These are phyloP conservation scores for Papilio dardanus DNA, from an alignment of 1,140 invertebrate genomes.

Conservation along the genomic window DNA sequence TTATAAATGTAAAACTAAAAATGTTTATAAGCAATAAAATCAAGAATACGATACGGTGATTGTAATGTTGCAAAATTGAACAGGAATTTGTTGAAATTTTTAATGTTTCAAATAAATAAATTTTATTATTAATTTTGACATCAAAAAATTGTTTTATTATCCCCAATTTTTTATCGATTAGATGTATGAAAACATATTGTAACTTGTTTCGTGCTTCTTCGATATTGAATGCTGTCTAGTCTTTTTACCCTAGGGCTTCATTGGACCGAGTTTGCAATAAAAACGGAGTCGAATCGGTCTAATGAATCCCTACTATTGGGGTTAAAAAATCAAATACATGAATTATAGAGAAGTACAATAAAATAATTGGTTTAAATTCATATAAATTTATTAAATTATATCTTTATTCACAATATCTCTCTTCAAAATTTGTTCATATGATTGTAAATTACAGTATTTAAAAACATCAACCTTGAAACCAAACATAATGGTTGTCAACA, in stretches of 20 bases:
- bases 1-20: not conserved
- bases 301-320: too few species aligned
- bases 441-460: conserved; percentile 10
- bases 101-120: conserved; percentile 63
- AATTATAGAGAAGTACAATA: not conserved
- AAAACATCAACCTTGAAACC: conserved; percentile 19
- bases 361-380: not conserved
- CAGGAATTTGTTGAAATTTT: conserved; percentile 56
- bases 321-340: too few species aligned
- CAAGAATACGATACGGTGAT: not conserved
- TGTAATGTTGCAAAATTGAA: not conserved
- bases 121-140: conserved; percentile 61
- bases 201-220: too few species aligned
- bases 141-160: conserved; percentile 48
- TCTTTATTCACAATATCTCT: not conserved
- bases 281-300: too few species aligned
- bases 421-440: not conserved
- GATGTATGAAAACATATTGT: not conserved
- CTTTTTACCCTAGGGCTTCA: too few species aligned
- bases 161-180: too few species aligned
- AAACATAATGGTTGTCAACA: not conserved
- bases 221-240: too few species aligned
- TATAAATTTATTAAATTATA: conserved; percentile 16
- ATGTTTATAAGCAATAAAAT: not conserved
- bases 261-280: too few species aligned